phyloP scores from a whole-genome alignment of 2,888 invertebrate species.

The Coecobrya sp. region DNA sequence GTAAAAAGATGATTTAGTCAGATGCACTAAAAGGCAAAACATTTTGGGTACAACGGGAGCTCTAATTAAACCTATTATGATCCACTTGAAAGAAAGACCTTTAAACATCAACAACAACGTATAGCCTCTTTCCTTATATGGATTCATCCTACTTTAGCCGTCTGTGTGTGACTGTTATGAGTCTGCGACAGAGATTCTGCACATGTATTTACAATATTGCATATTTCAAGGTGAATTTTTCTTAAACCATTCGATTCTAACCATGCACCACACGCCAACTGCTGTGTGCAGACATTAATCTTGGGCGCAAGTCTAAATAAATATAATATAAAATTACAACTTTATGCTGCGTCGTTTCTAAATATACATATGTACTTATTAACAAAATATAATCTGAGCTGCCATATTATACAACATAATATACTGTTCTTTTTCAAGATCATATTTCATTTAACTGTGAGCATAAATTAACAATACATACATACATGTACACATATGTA shows the following conservation, averaged over 20 bases:
- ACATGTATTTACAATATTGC: not conserved
- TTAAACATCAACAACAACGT: not conserved
- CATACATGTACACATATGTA: no score
- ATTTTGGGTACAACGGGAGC: not conserved
- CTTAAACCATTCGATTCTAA: not conserved
- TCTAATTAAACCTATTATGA: conserved; percentile 39
- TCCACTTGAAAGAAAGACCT: conserved; percentile 1
- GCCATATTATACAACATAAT: not conserved
- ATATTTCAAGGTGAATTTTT: conserved; percentile 18
- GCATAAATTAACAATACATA: not conserved
- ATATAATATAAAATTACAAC: not conserved
- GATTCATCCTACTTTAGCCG: not conserved
- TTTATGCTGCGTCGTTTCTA: not conserved
- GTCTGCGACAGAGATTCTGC: not conserved
- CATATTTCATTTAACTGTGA: not conserved
- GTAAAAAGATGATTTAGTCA: no score
- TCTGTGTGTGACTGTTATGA: not conserved
- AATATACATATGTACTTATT: not conserved
- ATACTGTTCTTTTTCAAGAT: no score
- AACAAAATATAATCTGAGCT: not conserved
- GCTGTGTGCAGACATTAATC: not conserved
- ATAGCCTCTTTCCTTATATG: conserved; percentile 35
- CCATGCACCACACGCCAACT: not conserved
- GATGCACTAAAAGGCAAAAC: not conserved
- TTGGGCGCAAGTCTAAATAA: not conserved